Percentiles rank a stretch among this genome's conserved stretches.
These are phyloP conservation scores for Pandemis heparana DNA, from an alignment of 2,888 invertebrate genomes.

Conservation along the genomic window DNA sequence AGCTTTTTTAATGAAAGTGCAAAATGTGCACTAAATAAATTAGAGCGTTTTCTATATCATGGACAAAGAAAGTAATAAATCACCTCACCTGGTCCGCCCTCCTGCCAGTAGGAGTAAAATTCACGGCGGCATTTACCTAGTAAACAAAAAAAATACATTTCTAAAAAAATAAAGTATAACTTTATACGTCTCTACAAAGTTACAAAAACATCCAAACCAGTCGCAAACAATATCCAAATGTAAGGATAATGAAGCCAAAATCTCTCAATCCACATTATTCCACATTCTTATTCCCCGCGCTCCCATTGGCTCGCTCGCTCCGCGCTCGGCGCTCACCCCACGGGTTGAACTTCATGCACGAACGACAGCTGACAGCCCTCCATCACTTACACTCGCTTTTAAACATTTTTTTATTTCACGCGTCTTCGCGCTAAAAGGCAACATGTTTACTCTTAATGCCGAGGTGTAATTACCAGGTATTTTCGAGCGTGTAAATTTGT, in stretches of 20 bases:
- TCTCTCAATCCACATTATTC: constrained; percentile 7
- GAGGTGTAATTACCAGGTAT: constrained; percentile 38
- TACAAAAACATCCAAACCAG: constrained; percentile 2
- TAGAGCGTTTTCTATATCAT: neutral
- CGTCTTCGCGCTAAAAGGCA: constrained; percentile 35
- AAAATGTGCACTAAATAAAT: neutral
- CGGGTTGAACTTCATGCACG: constrained; percentile 20
- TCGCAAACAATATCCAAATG: neutral
- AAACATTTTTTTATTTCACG: constrained; percentile 37
- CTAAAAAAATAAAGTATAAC: neutral
- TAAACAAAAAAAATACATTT: constrained; percentile 3
- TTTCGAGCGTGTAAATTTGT: constrained; percentile 36
- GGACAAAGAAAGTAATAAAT: neutral
- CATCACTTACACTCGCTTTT: constrained; percentile 39
- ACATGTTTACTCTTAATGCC: constrained; percentile 29
- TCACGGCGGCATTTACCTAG: neutral
- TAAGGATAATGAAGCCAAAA: constrained; percentile 5
- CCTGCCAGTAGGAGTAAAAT: neutral
- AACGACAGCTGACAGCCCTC: constrained; percentile 30
- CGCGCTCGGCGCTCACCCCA: constrained; percentile 4
- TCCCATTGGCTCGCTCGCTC: constrained; percentile 7
- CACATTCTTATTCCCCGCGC: constrained; percentile 7
- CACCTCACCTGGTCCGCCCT: neutral
- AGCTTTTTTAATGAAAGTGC: neutral
- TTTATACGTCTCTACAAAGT: neutral